These are phyloP conservation scores for Danio tinwini DNA, from an alignment of 2,797 vertebrate genomes.

Conservation along the genomic window DNA sequence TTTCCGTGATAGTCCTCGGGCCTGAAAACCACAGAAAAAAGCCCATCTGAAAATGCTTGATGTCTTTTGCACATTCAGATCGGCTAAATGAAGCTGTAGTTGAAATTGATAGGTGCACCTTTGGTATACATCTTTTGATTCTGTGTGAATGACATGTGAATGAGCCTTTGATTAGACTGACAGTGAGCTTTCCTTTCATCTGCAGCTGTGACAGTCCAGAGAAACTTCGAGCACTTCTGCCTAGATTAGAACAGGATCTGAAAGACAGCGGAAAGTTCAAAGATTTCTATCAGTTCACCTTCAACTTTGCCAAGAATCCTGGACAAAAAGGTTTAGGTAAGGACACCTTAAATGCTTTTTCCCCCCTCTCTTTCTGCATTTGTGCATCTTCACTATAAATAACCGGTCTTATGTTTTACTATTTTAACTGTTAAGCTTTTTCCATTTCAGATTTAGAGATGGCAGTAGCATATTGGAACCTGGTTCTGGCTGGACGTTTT, in stretches of 20 bases:
- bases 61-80: background rate
- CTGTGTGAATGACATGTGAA: background rate
- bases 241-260: constrained; percentile 93
- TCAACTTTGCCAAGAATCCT: constrained; percentile 97
- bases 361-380: background rate
- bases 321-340: constrained; percentile 97
- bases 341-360: constrained; percentile 40
- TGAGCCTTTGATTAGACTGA: constrained; percentile 7
- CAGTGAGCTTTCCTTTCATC: constrained; percentile 44
- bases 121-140: background rate
- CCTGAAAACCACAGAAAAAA: background rate
- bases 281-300: constrained; percentile 98
- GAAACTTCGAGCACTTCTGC: constrained; percentile 90
- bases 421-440: constrained; percentile 26
- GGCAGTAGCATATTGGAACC: constrained; percentile 98
- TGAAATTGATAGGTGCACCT: background rate
- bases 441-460: constrained; percentile 92
- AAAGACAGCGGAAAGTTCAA: constrained; percentile 94
- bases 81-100: background rate
- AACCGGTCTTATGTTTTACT: background rate
- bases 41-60: background rate
- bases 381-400: background rate
- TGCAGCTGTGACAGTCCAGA: constrained; percentile 93
- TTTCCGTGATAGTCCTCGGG: background rate
- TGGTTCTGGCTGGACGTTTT: constrained; percentile 94